Evolutionary conservation across 2,797 vertebrate species (phyloP), one percentile per base, ranked within the genome.

Genomic region (Sebastes hubbsi): DNA sequence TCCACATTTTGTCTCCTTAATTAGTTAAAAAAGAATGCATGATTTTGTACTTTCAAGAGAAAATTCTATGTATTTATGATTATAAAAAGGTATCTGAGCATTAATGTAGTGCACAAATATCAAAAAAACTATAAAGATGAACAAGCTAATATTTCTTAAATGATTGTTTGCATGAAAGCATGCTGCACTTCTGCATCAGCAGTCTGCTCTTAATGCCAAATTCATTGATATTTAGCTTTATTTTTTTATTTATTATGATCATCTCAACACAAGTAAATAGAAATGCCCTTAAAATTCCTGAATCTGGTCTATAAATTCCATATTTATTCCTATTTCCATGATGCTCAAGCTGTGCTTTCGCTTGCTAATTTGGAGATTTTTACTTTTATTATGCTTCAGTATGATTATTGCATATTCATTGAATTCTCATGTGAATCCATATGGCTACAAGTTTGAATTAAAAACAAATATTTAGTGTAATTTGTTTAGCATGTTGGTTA

Each of bases 31-130:
- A 42, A 42, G 2, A 42, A 42, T 16, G 14, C 80, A 10, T 4
- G 34, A 27, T 32, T 77, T 70, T 54, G 22, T 10, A 34, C 12
- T 49, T 68, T 64, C 5, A 49, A 38, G 42, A 66, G 5, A 46
- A 55, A 68, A 25, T 14, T 20, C 8, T n/a, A 24, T 3, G 20
- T 29, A 14, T 75, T 75, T 20, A 38, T 63, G 20, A 75, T 49
- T 38, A 58, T 34, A 59, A 77, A 38, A 38, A 36, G 3, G 13
- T 13, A 62, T 78, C 56, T n/a, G 32, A 76, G 49, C n/a, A 4
- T 25, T 61, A 18, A 4, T 75, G 75, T 79, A 85, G 67, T 87
- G 86, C 84, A 83, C 70, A 32, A 71, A 66, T 46, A 64, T 61
- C 20, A 0, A 73, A 61, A 27, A 27, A 55, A 13, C 20, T 34